Percentiles rank a stretch among this genome's conserved stretches.
phyloP scores from a whole-genome alignment of 1,140 invertebrate species.

The Diorhabda carinulata region DNA sequence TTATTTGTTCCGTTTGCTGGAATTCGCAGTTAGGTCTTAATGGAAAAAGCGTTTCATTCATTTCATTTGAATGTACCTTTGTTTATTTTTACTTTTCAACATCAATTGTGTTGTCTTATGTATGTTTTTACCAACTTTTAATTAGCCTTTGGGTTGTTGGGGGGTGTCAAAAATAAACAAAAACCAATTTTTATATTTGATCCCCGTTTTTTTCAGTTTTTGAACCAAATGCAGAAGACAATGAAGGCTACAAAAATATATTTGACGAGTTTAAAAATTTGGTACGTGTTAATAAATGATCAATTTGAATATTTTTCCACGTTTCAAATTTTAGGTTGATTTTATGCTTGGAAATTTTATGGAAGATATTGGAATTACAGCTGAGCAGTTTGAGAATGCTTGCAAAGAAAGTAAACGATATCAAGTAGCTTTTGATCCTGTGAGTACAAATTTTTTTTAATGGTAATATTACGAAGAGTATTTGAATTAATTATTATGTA shows the following conservation, averaged over 20 bases:
- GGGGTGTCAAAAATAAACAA: too few species aligned
- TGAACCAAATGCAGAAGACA: constrained; percentile 65
- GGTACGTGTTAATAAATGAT: constrained; percentile 48
- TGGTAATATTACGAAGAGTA: too few species aligned
- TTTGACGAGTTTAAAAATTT: constrained; percentile 83
- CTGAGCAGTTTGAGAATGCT: constrained; percentile 80
- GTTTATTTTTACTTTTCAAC: too few species aligned
- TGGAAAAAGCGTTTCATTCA: too few species aligned
- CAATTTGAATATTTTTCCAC: background rate
- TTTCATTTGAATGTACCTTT: too few species aligned
- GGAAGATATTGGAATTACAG: constrained; percentile 82
- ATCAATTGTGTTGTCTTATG: too few species aligned
- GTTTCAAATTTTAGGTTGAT: constrained; percentile 57
- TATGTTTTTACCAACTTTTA: too few species aligned
- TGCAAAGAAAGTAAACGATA: constrained; percentile 59
- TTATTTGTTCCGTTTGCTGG: too few species aligned
- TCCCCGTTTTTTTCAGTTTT: constrained; percentile 62
- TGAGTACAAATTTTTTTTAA: constrained; percentile 31
- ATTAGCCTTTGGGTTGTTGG: too few species aligned
- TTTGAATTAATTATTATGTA: too few species aligned
- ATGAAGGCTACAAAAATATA: constrained; percentile 66
- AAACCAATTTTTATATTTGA: background rate
- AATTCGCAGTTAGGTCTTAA: too few species aligned
- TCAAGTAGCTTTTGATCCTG: constrained; percentile 66
- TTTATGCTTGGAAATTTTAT: constrained; percentile 83